These are phyloP conservation scores for Podargus strigoides DNA, from an alignment of 2,797 vertebrate genomes.

Conservation along the genomic window DNA sequence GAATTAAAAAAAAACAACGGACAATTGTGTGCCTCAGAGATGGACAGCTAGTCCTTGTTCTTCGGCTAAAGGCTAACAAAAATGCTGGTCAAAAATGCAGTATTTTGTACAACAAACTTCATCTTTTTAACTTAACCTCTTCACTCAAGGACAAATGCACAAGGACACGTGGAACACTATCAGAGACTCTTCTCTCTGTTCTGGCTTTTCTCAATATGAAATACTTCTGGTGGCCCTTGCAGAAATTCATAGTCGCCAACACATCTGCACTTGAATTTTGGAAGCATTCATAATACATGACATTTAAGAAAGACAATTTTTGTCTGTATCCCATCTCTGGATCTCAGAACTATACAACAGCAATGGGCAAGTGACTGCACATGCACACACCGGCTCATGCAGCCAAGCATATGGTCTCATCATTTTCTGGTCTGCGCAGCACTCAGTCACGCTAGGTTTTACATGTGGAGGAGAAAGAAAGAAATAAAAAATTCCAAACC, in stretches of 20 bases:
- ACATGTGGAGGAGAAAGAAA: neutral
- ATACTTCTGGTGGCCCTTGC: neutral
- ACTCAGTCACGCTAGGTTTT: neutral
- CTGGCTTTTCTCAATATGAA: neutral
- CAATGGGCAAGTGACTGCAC: neutral
- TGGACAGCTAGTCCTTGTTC: neutral
- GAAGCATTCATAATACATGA: neutral
- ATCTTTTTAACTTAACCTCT: neutral
- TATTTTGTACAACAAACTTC: neutral
- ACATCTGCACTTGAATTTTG: neutral
- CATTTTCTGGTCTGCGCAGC: neutral
- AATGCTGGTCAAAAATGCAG: neutral
- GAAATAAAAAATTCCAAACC: neutral
- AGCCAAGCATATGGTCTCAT: neutral
- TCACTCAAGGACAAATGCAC: neutral
- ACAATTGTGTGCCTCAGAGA: neutral
- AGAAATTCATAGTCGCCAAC: neutral
- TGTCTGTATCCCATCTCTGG: neutral
- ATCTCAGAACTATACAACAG: neutral
- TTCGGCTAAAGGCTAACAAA: neutral
- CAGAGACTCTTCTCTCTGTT: neutral
- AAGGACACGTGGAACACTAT: neutral
- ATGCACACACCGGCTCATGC: rapidly evolving
- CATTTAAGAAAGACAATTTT: neutral
- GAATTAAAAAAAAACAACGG: neutral